phyloP scores from a whole-genome alignment of 2,797 vertebrate genomes.

The Tangara arthus region DNA sequence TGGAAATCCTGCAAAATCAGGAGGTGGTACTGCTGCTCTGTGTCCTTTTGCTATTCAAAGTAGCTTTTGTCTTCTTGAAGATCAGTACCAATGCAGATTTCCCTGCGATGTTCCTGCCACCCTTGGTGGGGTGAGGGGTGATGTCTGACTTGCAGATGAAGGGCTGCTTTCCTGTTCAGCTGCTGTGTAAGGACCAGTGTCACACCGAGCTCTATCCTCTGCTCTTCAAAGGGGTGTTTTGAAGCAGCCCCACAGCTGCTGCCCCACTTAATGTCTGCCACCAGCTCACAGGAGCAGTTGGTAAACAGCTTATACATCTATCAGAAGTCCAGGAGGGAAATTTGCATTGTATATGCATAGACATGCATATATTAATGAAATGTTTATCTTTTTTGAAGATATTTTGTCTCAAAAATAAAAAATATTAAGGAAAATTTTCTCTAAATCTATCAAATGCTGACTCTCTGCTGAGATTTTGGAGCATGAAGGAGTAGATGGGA shows the following conservation, averaged over 20 bases:
- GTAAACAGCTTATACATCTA: neutral
- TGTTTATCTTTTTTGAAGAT: neutral
- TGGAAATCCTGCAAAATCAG: neutral
- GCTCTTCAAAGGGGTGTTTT: neutral
- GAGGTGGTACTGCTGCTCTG: neutral
- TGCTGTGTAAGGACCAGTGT: accelerated
- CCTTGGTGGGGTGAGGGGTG: neutral
- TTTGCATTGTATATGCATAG: neutral
- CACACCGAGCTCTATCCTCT: neutral
- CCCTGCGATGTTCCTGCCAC: neutral
- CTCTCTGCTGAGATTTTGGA: neutral
- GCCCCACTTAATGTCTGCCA: neutral
- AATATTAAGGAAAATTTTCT: neutral
- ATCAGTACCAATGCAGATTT: neutral
- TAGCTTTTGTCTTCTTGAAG: neutral
- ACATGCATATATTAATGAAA: neutral
- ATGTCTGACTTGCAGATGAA: neutral
- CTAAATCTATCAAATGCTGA: neutral
- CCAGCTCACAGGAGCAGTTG: neutral
- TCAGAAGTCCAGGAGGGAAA: neutral
- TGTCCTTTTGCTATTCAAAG: neutral
- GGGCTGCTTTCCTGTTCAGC: neutral
- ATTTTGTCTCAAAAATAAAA: neutral
- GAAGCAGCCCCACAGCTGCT: neutral
- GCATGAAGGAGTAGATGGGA: neutral